Base-by-base conservation (phyloP, 1,140 invertebrate genomes). In the Charaxes varanes region DNA sequence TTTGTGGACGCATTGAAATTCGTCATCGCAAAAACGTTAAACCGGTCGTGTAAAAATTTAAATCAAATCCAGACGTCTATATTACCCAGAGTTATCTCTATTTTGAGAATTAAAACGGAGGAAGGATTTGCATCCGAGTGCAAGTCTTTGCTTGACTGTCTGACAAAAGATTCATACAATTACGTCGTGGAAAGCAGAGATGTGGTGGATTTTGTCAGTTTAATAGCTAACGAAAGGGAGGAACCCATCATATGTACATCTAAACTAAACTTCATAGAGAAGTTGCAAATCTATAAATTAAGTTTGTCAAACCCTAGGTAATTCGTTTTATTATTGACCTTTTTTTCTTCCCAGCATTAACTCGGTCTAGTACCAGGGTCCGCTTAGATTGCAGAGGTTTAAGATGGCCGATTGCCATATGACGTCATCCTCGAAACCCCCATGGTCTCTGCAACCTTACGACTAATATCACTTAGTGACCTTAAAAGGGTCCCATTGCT, bases 261-360 rank as follows among this genome's bases (percentile, higher is more conserved):
- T 0, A 41, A 46, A 22, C 10, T 43, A 10, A 15, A 38, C 6
- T 76, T 81, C 28, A 24, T 40, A 5, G 41, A 66, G 6, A 66
- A 58, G 43, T 40, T 79, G 0, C 52, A 62, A 33, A 48, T 46
- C 3, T 68, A 56, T 41, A 47, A 36, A 19, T 16, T 34, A 1
- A 62, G 42, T 31, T 49, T 77, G 30, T 35, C 30, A 14, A 56
- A 55, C 38, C 62, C 63, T 3, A 79, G 69, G 74, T 79, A 68
- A 32, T 24, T n/a, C n/a, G n/a, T n/a, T n/a, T n/a, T n/a, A n/a
- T n/a, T n/a, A n/a, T n/a, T n/a, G n/a, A n/a, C n/a, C n/a, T n/a
- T n/a, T n/a, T n/a, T n/a, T n/a, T n/a, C n/a, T n/a, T n/a, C n/a
- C n/a, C n/a, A n/a, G n/a, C n/a, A n/a, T n/a, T n/a, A n/a, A n/a